Evolutionary conservation across 2,797 vertebrate species (phyloP).

Genomic region (Hylomyscus alleni): DNA sequence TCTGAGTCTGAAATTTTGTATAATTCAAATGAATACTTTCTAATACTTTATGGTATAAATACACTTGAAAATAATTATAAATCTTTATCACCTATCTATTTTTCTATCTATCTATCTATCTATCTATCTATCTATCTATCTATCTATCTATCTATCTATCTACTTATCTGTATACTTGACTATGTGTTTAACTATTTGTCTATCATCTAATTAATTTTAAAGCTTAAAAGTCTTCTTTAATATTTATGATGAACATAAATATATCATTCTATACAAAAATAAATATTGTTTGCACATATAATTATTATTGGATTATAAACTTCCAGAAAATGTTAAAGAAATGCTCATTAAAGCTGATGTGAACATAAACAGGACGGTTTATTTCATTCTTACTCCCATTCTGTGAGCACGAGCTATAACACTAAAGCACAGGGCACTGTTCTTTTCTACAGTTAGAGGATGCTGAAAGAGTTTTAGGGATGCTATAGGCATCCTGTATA

Average conservation of each 20-base stretch:
- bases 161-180: background rate
- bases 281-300: background rate
- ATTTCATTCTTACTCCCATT: background rate
- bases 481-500: background rate
- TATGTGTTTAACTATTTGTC: background rate
- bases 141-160: background rate
- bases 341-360: background rate
- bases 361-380: background rate
- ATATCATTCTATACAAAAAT: background rate
- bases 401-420: background rate
- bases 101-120: background rate
- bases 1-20: background rate
- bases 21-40: constrained; percentile 27
- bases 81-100: background rate
- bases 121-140: background rate
- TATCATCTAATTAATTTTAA: background rate
- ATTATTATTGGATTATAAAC: background rate
- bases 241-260: background rate
- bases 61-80: background rate
- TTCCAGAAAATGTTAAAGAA: background rate
- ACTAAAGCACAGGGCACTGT: background rate
- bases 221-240: background rate
- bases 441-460: background rate
- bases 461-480: background rate
- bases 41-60: background rate